Conservation (phyloP, 2,113 vertebrate genomes). For the Eonycteris spelaea region DNA sequence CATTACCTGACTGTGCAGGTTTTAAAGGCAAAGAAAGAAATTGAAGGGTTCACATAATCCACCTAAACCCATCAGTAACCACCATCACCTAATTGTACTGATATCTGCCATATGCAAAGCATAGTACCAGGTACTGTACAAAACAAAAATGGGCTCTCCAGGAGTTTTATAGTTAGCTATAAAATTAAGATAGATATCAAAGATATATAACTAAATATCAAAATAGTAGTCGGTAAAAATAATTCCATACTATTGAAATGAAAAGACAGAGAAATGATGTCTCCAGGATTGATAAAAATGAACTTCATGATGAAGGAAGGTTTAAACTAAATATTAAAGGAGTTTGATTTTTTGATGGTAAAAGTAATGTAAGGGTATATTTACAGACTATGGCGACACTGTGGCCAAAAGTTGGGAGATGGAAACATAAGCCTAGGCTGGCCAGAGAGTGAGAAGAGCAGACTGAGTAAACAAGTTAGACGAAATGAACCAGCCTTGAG, state of each 20-base stretch:
- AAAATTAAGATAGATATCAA: neutral
- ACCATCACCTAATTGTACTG: slow-evolving; percentile 21
- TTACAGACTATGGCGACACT: neutral
- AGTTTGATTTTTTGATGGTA: neutral
- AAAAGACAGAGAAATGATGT: neutral
- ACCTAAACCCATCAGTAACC: slow-evolving; percentile 41
- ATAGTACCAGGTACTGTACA: neutral
- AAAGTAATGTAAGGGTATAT: neutral
- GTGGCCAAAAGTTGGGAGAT: neutral
- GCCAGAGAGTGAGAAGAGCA: neutral
- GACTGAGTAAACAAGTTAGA: neutral
- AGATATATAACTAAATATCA: neutral
- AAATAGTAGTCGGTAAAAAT: neutral
- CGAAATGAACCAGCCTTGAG: neutral
- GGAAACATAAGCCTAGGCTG: neutral
- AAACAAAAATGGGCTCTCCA: neutral
- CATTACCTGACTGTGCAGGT: slow-evolving; percentile 30
- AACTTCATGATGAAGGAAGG: neutral
- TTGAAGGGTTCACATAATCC: slow-evolving; percentile 34
- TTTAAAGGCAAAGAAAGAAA: slow-evolving; percentile 58
- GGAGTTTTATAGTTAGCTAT: neutral
- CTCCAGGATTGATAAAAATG: neutral
- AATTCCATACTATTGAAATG: neutral
- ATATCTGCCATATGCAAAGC: neutral
- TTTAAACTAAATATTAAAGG: neutral